Evolutionary conservation across 2,888 invertebrate genomes (phyloP).

Genomic region (Chironomus riparius): DNA sequence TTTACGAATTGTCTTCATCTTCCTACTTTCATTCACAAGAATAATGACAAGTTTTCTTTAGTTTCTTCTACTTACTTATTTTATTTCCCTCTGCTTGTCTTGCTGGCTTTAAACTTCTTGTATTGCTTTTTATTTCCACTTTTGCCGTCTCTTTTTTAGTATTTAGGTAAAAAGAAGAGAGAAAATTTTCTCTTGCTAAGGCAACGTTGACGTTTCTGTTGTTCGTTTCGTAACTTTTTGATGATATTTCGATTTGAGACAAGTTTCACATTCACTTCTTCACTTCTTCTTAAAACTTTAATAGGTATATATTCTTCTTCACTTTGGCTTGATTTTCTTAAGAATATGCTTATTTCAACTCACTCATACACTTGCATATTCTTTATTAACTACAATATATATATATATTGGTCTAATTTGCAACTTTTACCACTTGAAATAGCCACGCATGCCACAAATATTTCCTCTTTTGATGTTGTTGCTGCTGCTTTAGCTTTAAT

Average conservation of each 20-base stretch:
- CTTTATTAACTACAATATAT: too few relatives aligned
- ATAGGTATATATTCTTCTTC: too few relatives aligned
- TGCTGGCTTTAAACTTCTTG: background rate
- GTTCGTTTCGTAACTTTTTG: background rate
- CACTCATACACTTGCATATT: too few relatives aligned
- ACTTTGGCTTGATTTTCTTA: too few relatives aligned
- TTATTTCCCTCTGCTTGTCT: background rate
- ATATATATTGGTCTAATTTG: too few relatives aligned
- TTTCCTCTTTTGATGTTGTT: background rate
- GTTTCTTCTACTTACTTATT: background rate
- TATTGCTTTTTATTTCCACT: too few relatives aligned
- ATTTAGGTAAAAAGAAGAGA: background rate
- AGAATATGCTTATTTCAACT: too few relatives aligned
- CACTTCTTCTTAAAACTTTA: background rate
- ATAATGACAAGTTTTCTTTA: background rate
- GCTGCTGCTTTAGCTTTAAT: too few relatives aligned
- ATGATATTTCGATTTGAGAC: conserved; percentile 13
- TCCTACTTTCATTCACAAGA: conserved; percentile 18
- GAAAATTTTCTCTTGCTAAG: background rate
- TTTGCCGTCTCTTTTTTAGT: background rate
- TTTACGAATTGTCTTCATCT: background rate
- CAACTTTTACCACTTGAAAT: background rate
- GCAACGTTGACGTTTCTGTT: background rate
- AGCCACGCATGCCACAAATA: background rate
- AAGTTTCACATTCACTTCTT: conserved; percentile 14